A percentile compares a stretch with the other conserved stretches of the same genome.
phyloP scores from a whole-genome alignment of 1,140 invertebrate species.

The Zaprionus vittiger region DNA sequence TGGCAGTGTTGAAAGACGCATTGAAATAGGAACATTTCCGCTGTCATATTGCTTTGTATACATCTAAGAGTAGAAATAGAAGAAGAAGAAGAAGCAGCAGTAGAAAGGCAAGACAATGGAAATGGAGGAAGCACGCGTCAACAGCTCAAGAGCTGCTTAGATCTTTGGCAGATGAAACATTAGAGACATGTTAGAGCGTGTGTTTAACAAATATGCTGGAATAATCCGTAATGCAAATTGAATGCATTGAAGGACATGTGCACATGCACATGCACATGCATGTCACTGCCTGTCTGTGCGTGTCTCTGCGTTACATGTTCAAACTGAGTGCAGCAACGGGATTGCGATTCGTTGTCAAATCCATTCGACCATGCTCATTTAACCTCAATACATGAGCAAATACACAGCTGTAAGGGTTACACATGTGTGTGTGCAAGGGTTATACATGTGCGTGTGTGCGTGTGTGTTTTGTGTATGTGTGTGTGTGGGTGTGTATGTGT shows the following conservation, averaged over 20 bases:
- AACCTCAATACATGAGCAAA: conserved; percentile 57
- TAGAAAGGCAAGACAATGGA: neutral
- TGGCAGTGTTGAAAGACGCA: neutral
- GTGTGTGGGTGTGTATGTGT: neutral
- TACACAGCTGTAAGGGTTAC: neutral
- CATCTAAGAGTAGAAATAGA: neutral
- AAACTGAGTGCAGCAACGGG: conserved; percentile 14
- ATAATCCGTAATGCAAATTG: conserved; percentile 9
- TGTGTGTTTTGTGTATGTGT: neutral
- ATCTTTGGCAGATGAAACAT: neutral
- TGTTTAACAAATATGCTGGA: neutral
- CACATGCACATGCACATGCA: neutral
- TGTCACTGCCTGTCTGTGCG: conserved; percentile 26
- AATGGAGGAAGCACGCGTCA: neutral
- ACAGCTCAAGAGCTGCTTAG: neutral
- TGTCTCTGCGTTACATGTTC: conserved; percentile 12
- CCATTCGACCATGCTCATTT: conserved; percentile 57
- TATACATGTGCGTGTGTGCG: too few relatives aligned
- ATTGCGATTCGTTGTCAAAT: conserved; percentile 58
- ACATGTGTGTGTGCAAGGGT: too few relatives aligned
- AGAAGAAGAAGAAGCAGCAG: neutral
- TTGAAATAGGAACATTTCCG: neutral
- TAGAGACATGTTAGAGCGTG: neutral
- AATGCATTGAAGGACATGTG: neutral
- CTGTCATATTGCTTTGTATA: neutral